Evolutionary conservation across 2,113 vertebrate genomes (phyloP).

Genomic region (rabbit (Oryctolagus cuniculus)): DNA sequence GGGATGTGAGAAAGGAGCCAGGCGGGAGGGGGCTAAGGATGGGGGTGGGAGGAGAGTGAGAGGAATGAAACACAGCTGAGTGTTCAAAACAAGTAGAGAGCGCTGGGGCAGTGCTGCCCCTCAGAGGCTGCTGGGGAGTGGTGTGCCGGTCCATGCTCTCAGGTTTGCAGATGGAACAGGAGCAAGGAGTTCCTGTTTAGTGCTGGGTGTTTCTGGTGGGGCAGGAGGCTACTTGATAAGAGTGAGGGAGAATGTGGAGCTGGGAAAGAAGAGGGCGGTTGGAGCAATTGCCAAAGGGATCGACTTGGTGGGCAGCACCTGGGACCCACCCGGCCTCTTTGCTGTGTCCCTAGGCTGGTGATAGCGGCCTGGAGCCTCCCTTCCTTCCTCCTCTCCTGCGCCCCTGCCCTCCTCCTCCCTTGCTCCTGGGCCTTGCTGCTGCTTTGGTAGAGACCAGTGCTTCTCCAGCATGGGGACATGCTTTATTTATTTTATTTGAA

Average conservation of each 20-base stretch:
- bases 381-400: background rate
- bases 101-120: background rate
- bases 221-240: background rate
- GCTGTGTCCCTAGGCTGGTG: rapidly evolving
- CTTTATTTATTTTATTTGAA: background rate
- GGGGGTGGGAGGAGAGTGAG: background rate
- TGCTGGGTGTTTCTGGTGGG: background rate
- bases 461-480: background rate
- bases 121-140: background rate
- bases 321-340: background rate
- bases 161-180: background rate
- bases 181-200: background rate
- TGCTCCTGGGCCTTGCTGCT: background rate
- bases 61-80: background rate
- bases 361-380: background rate
- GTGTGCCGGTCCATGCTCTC: background rate
- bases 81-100: background rate
- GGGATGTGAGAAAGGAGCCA: background rate
- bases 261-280: background rate
- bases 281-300: background rate
- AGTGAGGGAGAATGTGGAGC: background rate
- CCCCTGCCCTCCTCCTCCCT: background rate
- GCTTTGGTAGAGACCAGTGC: background rate
- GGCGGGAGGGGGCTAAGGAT: background rate
- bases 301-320: too few species aligned